Base-by-base conservation (phyloP, 2,797 vertebrate species). In the Crypturellus tataupa region DNA sequence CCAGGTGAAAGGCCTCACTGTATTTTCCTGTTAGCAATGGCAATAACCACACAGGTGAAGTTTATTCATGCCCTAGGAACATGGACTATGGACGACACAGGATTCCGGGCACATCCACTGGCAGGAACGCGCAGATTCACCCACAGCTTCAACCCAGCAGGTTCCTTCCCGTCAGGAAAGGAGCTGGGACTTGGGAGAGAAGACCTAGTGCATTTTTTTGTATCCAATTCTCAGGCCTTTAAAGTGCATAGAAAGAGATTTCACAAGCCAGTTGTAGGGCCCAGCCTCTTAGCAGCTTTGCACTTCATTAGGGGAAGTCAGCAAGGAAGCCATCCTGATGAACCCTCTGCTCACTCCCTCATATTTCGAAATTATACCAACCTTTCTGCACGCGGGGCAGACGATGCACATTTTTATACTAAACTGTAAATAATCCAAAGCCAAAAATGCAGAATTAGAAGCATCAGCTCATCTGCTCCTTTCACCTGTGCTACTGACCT, bases 401-500 rank as follows among this genome's bases (percentile, higher is more conserved):
- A 8, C n/a, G 76, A 31, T 29, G 65, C 62, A 40, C 10, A 12
- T 21, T 76, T 81, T 71, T 20, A 56, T 80, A 82, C 5, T 82
- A 46, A 82, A 35, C 13, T 56, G 23, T 59, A 79, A 85, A 71
- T 19, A 72, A 72, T 7, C 15, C 31, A 17, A 42, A 73, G 73
- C 37, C 46, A 83, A 77, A 83, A 82, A 49, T 58, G 70, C 70
- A 55, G 40, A 80, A 47, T 13, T 40, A 63, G 67, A 88, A 83
- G 65, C 35, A 55, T 33, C 18, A 59, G 12, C 17, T 85, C 0
- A 2, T 77, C 73, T 87, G 12, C 16, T 85, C 0, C 73, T 87
- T 85, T 92, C 72, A 81, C 78, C 63, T 12, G 68, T 33, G 49
- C 72, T 80, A n/a, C 62, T 29, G 67, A 65, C 37, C 73, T 47